A percentile compares a stretch with the other conserved stretches of the same genome.
Evolutionary conservation across 2,888 invertebrate species (phyloP).

Genomic region (Drosophila yooni): DNA sequence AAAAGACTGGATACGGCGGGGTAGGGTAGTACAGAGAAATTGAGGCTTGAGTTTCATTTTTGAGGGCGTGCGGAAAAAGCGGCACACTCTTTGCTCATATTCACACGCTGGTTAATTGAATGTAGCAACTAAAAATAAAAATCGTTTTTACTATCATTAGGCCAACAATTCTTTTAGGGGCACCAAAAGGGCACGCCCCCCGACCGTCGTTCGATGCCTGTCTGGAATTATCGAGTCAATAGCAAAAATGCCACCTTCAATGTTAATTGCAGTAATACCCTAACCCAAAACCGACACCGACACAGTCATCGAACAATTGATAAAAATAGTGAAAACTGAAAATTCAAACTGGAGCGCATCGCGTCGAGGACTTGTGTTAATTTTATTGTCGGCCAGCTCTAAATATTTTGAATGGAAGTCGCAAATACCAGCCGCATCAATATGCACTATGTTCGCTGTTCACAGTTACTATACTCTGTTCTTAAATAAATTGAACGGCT

Average conservation of each 20-base stretch:
- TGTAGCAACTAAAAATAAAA: conserved; percentile 35
- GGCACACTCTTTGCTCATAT: conserved; percentile 54
- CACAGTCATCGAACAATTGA: conserved; percentile 5
- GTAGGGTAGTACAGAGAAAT: not conserved
- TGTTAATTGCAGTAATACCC: conserved; percentile 59
- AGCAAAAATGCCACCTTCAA: conserved; percentile 70
- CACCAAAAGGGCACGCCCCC: conserved; percentile 30
- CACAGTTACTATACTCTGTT: not conserved
- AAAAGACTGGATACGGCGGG: not conserved
- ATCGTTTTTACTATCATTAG: conserved; percentile 69
- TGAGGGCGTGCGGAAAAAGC: conserved; percentile 47
- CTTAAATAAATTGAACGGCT: not conserved
- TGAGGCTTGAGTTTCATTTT: conserved; percentile 1
- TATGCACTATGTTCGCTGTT: not conserved
- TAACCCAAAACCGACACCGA: not conserved
- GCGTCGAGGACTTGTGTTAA: conserved; percentile 48
- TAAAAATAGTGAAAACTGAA: conserved; percentile 10
- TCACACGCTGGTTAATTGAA: conserved; percentile 76
- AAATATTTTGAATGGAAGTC: conserved; percentile 10
- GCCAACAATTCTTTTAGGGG: conserved; percentile 21
- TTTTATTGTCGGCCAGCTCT: conserved; percentile 29
- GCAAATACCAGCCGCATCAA: not conserved
- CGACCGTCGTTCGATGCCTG: conserved; percentile 19
- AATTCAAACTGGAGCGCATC: conserved; percentile 28
- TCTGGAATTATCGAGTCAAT: conserved; percentile 69